These are phyloP conservation scores for Emys orbicularis DNA, from an alignment of 2,797 vertebrate genomes.

Conservation along the genomic window DNA sequence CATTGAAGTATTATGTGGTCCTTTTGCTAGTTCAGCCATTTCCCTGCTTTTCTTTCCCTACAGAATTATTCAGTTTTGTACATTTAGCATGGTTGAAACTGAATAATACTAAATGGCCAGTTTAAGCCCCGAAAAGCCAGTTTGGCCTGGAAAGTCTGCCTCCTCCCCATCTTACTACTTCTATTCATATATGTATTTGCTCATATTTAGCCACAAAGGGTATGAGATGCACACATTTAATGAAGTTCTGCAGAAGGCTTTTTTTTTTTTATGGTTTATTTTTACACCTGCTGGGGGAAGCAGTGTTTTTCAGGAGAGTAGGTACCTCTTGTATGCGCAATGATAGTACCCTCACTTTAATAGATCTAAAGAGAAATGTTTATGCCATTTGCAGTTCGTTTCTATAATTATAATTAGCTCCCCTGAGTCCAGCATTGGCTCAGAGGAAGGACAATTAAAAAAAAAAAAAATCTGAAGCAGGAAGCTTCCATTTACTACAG, in stretches of 20 bases:
- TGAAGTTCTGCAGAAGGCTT: neutral
- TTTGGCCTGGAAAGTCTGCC: neutral
- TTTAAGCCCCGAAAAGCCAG: neutral
- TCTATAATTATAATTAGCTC: neutral
- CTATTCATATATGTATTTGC: neutral
- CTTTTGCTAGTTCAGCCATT: neutral
- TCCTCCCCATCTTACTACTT: neutral
- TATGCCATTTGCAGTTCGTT: neutral
- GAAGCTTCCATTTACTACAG: neutral
- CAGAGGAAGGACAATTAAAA: neutral
- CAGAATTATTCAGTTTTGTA: fast-evolving
- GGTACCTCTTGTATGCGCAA: neutral
- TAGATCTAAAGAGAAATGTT: neutral
- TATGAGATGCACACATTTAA: neutral
- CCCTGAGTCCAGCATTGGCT: neutral
- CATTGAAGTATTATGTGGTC: fast-evolving
- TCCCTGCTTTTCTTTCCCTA: neutral
- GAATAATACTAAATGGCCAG: neutral
- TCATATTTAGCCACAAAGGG: neutral
- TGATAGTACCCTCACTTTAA: neutral
- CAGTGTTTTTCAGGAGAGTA: neutral
- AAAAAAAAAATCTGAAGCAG: neutral
- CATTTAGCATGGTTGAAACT: neutral
- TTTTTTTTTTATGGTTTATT: neutral
- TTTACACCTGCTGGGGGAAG: neutral